Percentiles rank a stretch among this genome's conserved stretches.
Conservation (phyloP, 92 coral and sea anemone genomes). For the Chrysogorgia sp. region DNA sequence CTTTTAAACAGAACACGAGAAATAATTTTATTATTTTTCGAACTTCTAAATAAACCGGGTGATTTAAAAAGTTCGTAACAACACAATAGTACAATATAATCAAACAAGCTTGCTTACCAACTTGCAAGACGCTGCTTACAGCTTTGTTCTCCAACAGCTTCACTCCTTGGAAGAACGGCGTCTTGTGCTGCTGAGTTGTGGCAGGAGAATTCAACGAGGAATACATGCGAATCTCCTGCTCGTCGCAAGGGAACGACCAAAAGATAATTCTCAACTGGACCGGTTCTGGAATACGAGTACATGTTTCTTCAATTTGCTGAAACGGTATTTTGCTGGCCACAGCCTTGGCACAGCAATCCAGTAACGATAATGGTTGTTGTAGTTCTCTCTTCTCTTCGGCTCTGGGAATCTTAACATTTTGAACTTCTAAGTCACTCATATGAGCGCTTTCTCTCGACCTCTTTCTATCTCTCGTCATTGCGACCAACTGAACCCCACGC, state of each 20-base stretch:
- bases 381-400: constrained; percentile 59
- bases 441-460: constrained; percentile 39
- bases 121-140: constrained; percentile 90
- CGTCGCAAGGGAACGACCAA: constrained; percentile 98
- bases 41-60: constrained; percentile 33
- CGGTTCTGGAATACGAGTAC: constrained; percentile 93
- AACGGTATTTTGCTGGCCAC: constrained; percentile 95
- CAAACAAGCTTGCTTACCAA: constrained; percentile 76
- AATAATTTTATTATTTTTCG: constrained; percentile 1
- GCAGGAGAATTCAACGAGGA: constrained; percentile 74
- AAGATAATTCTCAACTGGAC: constrained; percentile 87
- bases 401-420: constrained; percentile 65
- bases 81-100: constrained; percentile 38
- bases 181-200: constrained; percentile 74
- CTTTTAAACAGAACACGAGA: neutral
- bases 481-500: constrained; percentile 35
- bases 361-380: constrained; percentile 75
- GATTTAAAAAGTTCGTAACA: constrained; percentile 43
- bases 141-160: constrained; percentile 80
- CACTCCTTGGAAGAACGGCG: constrained; percentile 89
- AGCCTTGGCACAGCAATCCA: constrained; percentile 86
- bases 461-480: constrained; percentile 43
- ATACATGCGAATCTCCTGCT: constrained; percentile 91
- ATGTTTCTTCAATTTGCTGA: constrained; percentile 87
- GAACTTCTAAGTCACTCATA: constrained; percentile 42